Conservation (phyloP, 2,888 invertebrate species). For the Allacma fusca region DNA sequence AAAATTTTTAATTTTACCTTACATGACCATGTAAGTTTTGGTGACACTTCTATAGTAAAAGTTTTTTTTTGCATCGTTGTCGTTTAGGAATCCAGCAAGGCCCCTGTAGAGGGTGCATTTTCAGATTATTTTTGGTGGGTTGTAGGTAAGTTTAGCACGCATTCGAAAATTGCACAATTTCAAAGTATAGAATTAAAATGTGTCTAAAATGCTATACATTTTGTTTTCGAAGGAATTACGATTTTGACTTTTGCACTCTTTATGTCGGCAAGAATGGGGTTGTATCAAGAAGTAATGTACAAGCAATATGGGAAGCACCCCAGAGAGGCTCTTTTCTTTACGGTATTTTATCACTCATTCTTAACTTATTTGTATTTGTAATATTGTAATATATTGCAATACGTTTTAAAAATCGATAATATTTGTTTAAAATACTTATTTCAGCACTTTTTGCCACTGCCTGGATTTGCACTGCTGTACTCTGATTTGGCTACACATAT, state of each 20-base stretch:
- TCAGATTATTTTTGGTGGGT: constrained; percentile 72
- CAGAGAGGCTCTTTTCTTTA: constrained; percentile 84
- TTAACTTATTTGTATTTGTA: constrained; percentile 11
- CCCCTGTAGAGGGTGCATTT: constrained; percentile 45
- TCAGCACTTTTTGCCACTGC: constrained; percentile 87
- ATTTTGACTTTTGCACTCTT: constrained; percentile 88
- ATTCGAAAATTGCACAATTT: too few species aligned
- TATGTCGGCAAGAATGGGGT: constrained; percentile 93
- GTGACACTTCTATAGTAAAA: too few species aligned
- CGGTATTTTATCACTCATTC: constrained; percentile 67
- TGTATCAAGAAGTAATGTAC: constrained; percentile 90
- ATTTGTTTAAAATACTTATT: constrained; percentile 61
- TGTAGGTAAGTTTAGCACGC: constrained; percentile 69
- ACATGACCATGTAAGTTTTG: too few species aligned
- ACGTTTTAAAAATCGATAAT: background rate
- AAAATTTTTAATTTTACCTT: too few species aligned
- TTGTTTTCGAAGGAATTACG: constrained; percentile 73
- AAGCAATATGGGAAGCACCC: constrained; percentile 89
- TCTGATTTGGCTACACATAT: constrained; percentile 81
- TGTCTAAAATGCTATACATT: too few species aligned
- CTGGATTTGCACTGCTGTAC: constrained; percentile 83
- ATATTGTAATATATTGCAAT: too few species aligned
- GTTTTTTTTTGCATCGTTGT: background rate
- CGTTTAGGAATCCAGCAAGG: too few species aligned
- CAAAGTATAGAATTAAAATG: too few species aligned